Conservation (phyloP, 2,797 vertebrate genomes). For the Sebastes glaucus region DNA sequence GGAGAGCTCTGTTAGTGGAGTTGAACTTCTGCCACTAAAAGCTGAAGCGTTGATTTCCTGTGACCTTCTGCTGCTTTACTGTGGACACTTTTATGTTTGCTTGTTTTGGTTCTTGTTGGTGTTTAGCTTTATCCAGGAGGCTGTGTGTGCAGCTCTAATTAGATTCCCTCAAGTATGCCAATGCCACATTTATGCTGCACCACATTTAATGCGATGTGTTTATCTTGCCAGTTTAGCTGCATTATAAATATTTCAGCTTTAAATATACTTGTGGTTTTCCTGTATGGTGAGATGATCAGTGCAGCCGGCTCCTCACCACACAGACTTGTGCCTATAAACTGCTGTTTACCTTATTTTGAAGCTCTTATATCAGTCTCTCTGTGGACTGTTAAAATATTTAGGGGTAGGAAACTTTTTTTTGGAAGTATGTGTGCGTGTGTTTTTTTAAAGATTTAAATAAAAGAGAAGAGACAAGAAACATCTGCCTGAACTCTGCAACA, state of each 20-base stretch:
- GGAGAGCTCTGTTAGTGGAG: neutral
- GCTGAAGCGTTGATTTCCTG: constrained; percentile 50
- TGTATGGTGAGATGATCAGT: constrained; percentile 26
- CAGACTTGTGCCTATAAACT: constrained; percentile 7
- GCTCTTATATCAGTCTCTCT: constrained; percentile 32
- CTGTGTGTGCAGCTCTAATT: constrained; percentile 58
- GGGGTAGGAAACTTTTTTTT: constrained; percentile 27
- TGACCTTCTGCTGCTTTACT: constrained; percentile 59
- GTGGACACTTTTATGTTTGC: constrained; percentile 32
- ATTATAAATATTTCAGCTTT: constrained; percentile 68
- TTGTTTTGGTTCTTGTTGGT: constrained; percentile 57
- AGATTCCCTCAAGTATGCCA: constrained; percentile 54
- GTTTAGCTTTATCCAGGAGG: constrained; percentile 32
- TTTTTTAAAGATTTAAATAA: constrained; percentile 33
- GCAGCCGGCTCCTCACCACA: constrained; percentile 12
- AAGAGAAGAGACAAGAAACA: constrained; percentile 31
- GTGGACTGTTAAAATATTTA: constrained; percentile 57
- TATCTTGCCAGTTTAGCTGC: constrained; percentile 54
- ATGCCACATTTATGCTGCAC: constrained; percentile 52
- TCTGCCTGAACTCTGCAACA: constrained; percentile 8
- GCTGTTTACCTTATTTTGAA: constrained; percentile 61
- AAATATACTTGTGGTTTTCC: constrained; percentile 47
- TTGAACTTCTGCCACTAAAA: constrained; percentile 37
- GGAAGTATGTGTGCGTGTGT: neutral
- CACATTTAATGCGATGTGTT: constrained; percentile 60